phyloP scores from a whole-genome alignment of 2,888 invertebrate species.

The Liposcelis brunnea region DNA sequence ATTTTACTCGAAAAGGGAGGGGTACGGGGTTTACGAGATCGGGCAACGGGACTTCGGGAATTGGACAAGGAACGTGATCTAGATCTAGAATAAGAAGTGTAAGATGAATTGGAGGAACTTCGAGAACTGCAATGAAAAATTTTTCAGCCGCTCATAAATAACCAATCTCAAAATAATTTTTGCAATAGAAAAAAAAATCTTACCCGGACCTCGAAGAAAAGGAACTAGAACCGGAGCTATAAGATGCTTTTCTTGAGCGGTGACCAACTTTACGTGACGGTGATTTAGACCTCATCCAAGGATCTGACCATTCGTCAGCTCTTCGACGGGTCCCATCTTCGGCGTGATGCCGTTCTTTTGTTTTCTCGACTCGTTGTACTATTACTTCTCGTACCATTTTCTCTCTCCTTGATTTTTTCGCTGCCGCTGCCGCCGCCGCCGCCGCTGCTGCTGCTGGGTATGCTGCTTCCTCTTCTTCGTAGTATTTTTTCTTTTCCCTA shows the following conservation, averaged over 20 bases:
- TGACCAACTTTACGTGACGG: slow-evolving; percentile 27
- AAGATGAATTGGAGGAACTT: slow-evolving; percentile 12
- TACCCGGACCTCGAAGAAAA: slow-evolving; percentile 26
- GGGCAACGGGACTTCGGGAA: slow-evolving; percentile 23
- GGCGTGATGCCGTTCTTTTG: slow-evolving; percentile 6
- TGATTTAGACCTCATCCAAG: slow-evolving; percentile 72
- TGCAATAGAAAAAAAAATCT: slow-evolving; percentile 2
- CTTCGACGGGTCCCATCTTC: slow-evolving; percentile 23
- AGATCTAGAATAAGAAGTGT: slow-evolving; percentile 25
- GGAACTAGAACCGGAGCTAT: slow-evolving; percentile 46
- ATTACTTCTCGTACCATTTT: slow-evolving; percentile 52
- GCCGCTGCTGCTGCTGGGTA: not conserved
- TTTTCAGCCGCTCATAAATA: slow-evolving; percentile 15
- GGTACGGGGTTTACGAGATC: slow-evolving; percentile 12
- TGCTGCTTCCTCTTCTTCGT: slow-evolving; percentile 6
- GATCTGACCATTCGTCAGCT: slow-evolving; percentile 88
- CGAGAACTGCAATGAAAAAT: slow-evolving; percentile 25
- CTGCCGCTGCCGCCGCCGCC: too few relatives aligned
- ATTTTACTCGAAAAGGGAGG: slow-evolving; percentile 10
- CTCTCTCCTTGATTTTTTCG: slow-evolving; percentile 11
- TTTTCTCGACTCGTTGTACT: slow-evolving; percentile 41
- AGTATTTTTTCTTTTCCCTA: slow-evolving; percentile 7
- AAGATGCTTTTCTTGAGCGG: slow-evolving; percentile 37
- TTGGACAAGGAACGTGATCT: slow-evolving; percentile 26
- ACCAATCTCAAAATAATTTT: slow-evolving; percentile 4